Evolutionary conservation across 64 coral and sea anemone genomes (phyloP).

Genomic region (Trachythela sp.): DNA sequence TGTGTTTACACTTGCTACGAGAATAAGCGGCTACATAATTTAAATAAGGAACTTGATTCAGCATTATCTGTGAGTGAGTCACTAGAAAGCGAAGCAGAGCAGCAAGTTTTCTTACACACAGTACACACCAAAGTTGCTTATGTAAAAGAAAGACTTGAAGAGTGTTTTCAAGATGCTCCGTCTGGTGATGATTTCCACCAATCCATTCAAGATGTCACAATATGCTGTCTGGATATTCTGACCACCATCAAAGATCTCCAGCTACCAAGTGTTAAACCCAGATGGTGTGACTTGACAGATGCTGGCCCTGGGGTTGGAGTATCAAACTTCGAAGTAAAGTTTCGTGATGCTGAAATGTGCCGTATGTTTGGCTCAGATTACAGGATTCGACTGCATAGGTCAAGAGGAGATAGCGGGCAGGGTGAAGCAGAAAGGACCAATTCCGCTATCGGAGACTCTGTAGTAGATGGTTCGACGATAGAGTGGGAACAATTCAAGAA

Average conservation of each 20-base stretch:
- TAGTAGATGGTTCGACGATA: background rate
- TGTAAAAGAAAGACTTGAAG: background rate
- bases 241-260: background rate
- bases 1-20: constrained; percentile 34
- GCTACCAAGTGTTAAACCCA: background rate
- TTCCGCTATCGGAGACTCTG: background rate
- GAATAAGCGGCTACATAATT: background rate
- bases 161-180: background rate
- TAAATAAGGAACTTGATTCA: background rate
- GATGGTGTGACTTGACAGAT: constrained; percentile 2
- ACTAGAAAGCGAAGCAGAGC: background rate
- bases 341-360: constrained; percentile 18
- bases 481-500: background rate
- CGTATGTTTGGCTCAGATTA: background rate
- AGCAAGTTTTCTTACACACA: background rate
- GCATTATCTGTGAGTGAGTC: background rate
- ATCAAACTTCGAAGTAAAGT: background rate
- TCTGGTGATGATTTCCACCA: background rate
- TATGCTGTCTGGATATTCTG: background rate
- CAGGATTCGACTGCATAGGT: background rate
- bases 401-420: background rate
- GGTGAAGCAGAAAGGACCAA: background rate
- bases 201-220: background rate
- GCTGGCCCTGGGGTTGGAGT: background rate
- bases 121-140: background rate